These are phyloP conservation scores for Motacilla tschutschensis DNA, from an alignment of 2,113 vertebrate species.

Conservation along the genomic window DNA sequence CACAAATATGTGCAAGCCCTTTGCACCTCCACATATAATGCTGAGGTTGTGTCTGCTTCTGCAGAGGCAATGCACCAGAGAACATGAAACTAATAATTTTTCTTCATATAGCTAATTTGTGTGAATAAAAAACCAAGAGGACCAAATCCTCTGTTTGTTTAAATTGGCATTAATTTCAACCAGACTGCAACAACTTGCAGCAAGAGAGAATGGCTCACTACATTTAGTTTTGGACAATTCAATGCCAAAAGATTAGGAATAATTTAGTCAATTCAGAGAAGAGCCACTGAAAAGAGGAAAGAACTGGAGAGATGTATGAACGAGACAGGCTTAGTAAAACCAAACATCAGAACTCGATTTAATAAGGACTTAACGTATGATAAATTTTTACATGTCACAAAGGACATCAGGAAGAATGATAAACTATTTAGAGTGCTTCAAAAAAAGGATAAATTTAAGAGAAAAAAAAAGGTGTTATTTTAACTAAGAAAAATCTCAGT, in stretches of 20 bases:
- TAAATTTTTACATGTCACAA: background rate
- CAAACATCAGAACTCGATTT: background rate
- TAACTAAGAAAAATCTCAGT: background rate
- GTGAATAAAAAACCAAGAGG: background rate
- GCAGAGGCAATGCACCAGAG: background rate
- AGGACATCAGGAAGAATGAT: background rate
- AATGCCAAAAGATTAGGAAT: background rate
- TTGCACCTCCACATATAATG: background rate
- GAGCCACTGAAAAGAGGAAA: background rate
- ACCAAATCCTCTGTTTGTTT: background rate
- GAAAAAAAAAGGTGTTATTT: background rate
- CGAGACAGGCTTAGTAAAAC: background rate
- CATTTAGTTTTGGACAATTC: background rate
- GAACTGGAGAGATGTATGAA: background rate
- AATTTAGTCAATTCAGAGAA: background rate
- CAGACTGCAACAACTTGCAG: background rate
- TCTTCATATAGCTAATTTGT: background rate
- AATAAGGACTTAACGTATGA: background rate
- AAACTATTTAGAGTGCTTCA: background rate
- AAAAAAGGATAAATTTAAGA: background rate
- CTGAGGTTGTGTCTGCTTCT: background rate
- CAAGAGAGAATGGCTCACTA: background rate
- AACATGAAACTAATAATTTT: background rate
- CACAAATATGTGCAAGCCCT: background rate
- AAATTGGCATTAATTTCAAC: constrained; percentile 20